These are phyloP conservation scores for Megathymus violae DNA, from an alignment of 1,140 invertebrate genomes.

Conservation along the genomic window DNA sequence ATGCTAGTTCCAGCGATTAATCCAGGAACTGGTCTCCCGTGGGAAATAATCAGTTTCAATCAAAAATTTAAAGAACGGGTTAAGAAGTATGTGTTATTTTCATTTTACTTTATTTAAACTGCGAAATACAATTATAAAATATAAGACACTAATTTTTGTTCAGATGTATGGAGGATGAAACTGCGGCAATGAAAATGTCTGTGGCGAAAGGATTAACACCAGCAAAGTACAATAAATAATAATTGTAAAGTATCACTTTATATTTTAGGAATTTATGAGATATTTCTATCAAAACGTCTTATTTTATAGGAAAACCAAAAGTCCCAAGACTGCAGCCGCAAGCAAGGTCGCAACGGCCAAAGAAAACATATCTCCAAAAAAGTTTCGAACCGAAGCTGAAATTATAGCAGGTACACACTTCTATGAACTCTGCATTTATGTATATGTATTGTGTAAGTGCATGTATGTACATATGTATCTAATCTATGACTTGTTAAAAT, in stretches of 20 bases:
- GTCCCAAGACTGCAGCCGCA: constrained; percentile 44
- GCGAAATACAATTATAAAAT: constrained; percentile 8
- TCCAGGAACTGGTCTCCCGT: constrained; percentile 59
- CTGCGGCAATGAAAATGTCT: constrained; percentile 44
- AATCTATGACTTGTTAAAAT: too few species aligned
- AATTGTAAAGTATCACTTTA: constrained; percentile 3
- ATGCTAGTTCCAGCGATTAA: constrained; percentile 67
- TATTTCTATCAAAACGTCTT: too few species aligned
- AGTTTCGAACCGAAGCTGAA: constrained; percentile 65
- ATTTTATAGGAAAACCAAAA: constrained; percentile 59
- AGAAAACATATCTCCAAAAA: constrained; percentile 43
- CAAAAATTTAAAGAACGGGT: constrained; percentile 57
- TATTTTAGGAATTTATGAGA: background rate
- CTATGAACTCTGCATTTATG: too few species aligned
- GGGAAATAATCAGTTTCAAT: constrained; percentile 60
- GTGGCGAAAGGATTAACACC: constrained; percentile 34
- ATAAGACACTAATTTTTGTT: constrained; percentile 35
- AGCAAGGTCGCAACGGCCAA: constrained; percentile 38
- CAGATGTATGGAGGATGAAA: constrained; percentile 58
- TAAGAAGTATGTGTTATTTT: constrained; percentile 51
- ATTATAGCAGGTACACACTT: constrained; percentile 69
- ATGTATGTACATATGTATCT: too few species aligned
- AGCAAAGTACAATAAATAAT: constrained; percentile 46
- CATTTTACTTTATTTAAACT: constrained; percentile 6
- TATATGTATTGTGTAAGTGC: too few species aligned